Percentiles rank a stretch among this genome's conserved stretches.
Evolutionary conservation across 2,888 invertebrate genomes (phyloP).

Genomic region (Lasioglossum leucozonium): DNA sequence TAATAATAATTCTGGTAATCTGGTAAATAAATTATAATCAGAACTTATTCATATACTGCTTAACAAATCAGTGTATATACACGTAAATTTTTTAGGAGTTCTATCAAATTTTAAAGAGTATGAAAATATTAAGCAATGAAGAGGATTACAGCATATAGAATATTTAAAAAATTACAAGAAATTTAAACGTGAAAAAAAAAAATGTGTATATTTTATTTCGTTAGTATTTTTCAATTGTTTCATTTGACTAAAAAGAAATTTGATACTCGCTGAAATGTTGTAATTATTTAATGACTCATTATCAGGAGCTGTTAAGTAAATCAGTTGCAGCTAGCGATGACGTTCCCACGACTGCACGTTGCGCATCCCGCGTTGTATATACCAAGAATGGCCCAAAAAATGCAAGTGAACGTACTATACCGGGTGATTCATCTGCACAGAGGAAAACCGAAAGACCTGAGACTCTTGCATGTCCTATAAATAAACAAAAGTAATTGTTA

Average conservation of each 20-base stretch:
- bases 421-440: constrained; percentile 32
- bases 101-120: not conserved
- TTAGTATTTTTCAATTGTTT: not conserved
- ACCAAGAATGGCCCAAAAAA: constrained; percentile 59
- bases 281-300: not conserved
- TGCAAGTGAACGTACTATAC: constrained; percentile 78
- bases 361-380: constrained; percentile 29
- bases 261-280: not conserved
- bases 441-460: not conserved
- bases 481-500: not conserved
- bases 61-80: not conserved
- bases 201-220: not conserved
- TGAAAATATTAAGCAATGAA: not conserved
- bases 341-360: constrained; percentile 59
- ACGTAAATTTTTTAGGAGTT: not conserved
- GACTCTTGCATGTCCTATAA: not conserved
- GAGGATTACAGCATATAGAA: not conserved
- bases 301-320: not conserved
- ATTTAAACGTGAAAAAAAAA: not conserved
- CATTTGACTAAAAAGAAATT: not conserved
- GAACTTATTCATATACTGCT: not conserved
- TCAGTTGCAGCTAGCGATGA: constrained; percentile 32
- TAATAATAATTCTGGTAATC: not conserved
- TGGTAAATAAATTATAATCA: not conserved
- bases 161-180: not conserved